Percentiles rank a stretch among this genome's conserved stretches.
Conservation (phyloP, 1,140 invertebrate species). For the Nylanderia fulva region DNA sequence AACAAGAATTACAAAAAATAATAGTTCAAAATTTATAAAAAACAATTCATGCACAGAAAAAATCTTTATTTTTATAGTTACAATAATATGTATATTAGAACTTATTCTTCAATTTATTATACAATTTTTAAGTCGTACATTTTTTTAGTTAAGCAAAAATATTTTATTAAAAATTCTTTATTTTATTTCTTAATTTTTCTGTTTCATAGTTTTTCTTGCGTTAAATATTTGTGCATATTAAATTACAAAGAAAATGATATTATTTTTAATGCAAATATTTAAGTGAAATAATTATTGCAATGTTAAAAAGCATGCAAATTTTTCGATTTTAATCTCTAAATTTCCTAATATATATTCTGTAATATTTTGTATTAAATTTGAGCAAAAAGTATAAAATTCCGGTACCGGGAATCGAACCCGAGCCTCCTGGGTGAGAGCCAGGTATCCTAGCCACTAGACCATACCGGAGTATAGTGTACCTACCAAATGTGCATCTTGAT, state of each 20-base stretch:
- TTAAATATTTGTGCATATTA: neutral
- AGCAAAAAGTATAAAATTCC: neutral
- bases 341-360: no score
- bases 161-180: neutral
- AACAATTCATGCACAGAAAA: neutral
- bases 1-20: neutral
- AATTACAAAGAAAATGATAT: neutral
- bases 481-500: no score
- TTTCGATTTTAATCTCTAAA: neutral
- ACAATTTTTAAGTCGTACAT: neutral
- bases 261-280: neutral
- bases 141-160: neutral
- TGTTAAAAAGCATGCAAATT: neutral
- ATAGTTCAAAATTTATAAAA: neutral
- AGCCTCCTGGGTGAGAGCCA: slow-evolving; percentile 42
- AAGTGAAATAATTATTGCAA: neutral
- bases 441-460: slow-evolving; percentile 46
- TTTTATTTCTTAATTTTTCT: neutral
- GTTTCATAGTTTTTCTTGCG: neutral
- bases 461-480: no score
- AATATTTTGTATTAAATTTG: neutral
- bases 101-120: slow-evolving; percentile 7
- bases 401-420: slow-evolving; percentile 39
- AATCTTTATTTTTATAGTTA: slow-evolving; percentile 21
- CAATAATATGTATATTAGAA: no score